Base-by-base conservation (phyloP, 2,888 invertebrate genomes). In the Rhimphoctona megacephalus region DNA sequence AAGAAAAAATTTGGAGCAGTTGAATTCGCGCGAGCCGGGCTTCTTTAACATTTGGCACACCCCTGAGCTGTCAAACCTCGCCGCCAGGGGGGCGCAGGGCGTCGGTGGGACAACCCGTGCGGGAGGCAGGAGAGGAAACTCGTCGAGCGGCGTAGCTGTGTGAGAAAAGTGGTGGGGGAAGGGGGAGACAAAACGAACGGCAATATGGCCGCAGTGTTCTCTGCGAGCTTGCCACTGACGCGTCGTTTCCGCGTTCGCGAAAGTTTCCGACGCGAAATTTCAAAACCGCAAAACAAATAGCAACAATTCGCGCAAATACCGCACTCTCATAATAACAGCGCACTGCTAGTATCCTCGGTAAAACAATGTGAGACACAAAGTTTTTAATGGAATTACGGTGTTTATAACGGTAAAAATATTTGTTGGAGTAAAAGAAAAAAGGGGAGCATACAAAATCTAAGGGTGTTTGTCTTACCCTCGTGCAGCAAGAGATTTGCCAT, bases 191-290 rank as follows among this genome's bases (percentile, higher is more conserved):
- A 54, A 90, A 89, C 87, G 89, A 87, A 90, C 85, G 87, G 91
- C 90, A 93, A 93, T 90, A 92, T 93, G 93, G 93, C 93, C 90
- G 91, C 91, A 89, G 90, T 90, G 89, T 90, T 90, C 89, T 77
- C 90, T 88, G 90, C 87, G 88, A 89, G 91, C 88, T 88, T 86
- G 85, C 81, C 90, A 91, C 85, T 89, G 87, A 88, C 89, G 90
- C 91, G 89, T 90, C 90, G 88, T 88, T 79, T 82, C 79, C 82
- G 80, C 79, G 79, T 79, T 57, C 61, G 43, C 79, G 54, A 79
- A 79, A 79, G 43, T 43, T 61, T 33, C n/a, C 79, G 69, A 79
- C 79, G 79, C 79, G 70, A 22, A 67, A n/a, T 77, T 77, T 57
- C 9, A 43, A 57, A 33, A 57, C 9, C 61, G 66, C 43, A 52